These are phyloP conservation scores for Chloroclystis v-ata DNA, from an alignment of 2,888 invertebrate species.

Conservation along the genomic window DNA sequence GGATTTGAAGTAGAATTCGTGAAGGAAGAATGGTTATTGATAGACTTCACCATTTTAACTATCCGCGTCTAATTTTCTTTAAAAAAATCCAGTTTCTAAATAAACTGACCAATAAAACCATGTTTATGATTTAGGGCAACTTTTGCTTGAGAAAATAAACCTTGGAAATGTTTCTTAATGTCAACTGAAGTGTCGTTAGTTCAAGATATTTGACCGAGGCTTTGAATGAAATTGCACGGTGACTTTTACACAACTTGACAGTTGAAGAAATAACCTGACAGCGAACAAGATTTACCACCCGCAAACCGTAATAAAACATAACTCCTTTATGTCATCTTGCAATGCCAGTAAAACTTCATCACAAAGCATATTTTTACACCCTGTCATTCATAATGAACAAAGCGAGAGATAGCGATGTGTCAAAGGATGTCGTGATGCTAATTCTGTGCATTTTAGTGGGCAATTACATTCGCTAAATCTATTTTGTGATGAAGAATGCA, in stretches of 20 bases:
- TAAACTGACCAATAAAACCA: background rate
- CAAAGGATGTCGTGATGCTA: constrained; percentile 35
- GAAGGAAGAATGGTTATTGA: constrained; percentile 1
- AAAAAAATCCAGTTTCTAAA: too few species aligned
- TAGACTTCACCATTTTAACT: background rate
- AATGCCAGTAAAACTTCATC: constrained; percentile 14
- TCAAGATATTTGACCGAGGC: background rate
- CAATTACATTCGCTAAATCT: constrained; percentile 32
- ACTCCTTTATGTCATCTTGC: constrained; percentile 8
- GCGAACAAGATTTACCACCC: constrained; percentile 10
- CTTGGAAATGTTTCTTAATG: background rate
- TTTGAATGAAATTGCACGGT: background rate
- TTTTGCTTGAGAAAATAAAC: background rate
- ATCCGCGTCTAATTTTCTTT: too few species aligned
- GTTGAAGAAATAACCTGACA: constrained; percentile 8
- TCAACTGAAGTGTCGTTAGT: background rate
- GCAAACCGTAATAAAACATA: constrained; percentile 9
- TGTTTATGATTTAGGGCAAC: background rate
- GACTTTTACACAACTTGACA: background rate
- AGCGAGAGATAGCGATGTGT: constrained; percentile 23
- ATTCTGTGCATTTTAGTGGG: constrained; percentile 36
- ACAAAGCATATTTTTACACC: constrained; percentile 16
- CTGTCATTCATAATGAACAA: constrained; percentile 20
- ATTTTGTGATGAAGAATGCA: constrained; percentile 4
- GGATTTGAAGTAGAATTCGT: background rate